Evolutionary conservation across 1,140 invertebrate species (phyloP).

Genomic region (Drosophila yakuba): DNA sequence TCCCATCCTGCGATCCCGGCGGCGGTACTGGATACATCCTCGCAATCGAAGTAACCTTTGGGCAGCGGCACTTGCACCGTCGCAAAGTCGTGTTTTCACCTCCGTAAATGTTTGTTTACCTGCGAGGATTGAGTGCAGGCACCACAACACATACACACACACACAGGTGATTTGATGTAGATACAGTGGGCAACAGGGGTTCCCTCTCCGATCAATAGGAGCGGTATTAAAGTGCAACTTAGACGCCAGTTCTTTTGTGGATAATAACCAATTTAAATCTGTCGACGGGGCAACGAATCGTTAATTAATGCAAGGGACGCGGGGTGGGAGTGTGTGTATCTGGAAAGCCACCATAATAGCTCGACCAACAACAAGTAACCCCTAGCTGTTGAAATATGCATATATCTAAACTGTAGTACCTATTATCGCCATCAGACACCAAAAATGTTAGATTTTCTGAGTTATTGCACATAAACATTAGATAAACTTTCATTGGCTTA

Average conservation of each 20-base stretch:
- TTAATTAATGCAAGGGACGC: background rate
- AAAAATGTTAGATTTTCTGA: too few species aligned
- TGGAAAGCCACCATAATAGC: background rate
- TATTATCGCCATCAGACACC: too few species aligned
- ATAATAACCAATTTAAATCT: background rate
- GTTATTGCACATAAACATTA: background rate
- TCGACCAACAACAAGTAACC: too few species aligned
- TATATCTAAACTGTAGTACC: background rate
- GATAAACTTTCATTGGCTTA: background rate
- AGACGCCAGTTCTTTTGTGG: too few species aligned
- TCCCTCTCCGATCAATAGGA: background rate
- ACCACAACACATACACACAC: background rate
- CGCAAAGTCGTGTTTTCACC: background rate
- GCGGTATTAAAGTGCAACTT: background rate
- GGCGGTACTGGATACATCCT: background rate
- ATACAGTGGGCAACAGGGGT: conserved; percentile 11
- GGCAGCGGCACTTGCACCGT: background rate
- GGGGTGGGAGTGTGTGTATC: background rate
- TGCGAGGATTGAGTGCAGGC: conserved; percentile 37
- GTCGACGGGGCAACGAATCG: background rate
- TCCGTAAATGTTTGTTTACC: conserved; percentile 48
- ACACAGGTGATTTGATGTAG: conserved; percentile 26
- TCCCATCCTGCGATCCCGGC: conserved; percentile 8
- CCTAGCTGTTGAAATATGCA: too few species aligned
- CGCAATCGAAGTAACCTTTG: background rate